These are phyloP conservation scores for Drosophila nr. perissopoda DNA, from an alignment of 2,888 invertebrate species.

Conservation along the genomic window DNA sequence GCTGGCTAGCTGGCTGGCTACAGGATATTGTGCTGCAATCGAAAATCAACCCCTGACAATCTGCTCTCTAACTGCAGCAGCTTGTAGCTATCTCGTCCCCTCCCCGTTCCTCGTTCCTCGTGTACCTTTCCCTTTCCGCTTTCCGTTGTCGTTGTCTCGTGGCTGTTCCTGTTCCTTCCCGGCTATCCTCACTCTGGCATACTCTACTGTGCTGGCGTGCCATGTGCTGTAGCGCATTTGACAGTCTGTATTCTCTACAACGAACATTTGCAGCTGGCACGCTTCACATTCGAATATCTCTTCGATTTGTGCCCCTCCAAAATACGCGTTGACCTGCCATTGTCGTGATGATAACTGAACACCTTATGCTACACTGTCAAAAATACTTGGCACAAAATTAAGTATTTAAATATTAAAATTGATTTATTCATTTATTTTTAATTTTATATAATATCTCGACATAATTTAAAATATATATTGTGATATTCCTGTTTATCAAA, in stretches of 20 bases:
- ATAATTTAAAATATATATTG: too few relatives aligned
- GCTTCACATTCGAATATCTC: slow-evolving; percentile 64
- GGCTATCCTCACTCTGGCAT: slow-evolving; percentile 4
- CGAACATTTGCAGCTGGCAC: slow-evolving; percentile 71
- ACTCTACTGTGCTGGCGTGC: slow-evolving; percentile 12
- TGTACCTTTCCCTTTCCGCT: slow-evolving; percentile 24
- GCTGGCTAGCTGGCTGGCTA: slow-evolving; percentile 65
- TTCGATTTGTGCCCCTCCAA: slow-evolving; percentile 51
- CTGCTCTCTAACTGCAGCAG: slow-evolving; percentile 66
- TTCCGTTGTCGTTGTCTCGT: slow-evolving; percentile 55
- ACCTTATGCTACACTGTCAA: slow-evolving; percentile 55
- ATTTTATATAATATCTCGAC: too few relatives aligned
- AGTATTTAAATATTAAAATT: neutral
- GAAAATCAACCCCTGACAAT: slow-evolving; percentile 65
- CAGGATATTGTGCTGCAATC: slow-evolving; percentile 67
- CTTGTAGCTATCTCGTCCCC: slow-evolving; percentile 56
- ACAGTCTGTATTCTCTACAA: neutral
- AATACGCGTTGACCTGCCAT: slow-evolving; percentile 64
- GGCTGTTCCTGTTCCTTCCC: slow-evolving; percentile 32
- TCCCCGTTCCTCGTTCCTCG: slow-evolving; percentile 22
- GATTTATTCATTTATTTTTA: too few relatives aligned
- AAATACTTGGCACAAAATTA: neutral
- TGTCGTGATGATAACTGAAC: slow-evolving; percentile 53
- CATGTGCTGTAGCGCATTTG: slow-evolving; percentile 39
- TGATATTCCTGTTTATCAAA: too few relatives aligned